phyloP scores from a whole-genome alignment of 2,888 invertebrate genomes.

The Platynereis dumerilii region DNA sequence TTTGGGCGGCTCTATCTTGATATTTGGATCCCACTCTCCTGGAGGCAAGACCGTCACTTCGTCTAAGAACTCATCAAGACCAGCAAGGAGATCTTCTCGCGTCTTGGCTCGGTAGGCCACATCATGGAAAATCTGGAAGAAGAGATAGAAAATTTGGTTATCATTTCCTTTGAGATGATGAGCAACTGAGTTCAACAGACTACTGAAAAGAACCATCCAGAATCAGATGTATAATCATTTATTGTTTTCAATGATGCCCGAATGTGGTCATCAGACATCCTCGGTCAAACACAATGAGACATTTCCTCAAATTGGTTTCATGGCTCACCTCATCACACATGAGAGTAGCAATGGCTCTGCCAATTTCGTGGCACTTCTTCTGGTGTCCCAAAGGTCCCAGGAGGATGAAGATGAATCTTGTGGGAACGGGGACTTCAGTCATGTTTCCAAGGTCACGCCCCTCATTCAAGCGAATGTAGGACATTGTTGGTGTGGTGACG shows the following conservation, averaged over 20 bases:
- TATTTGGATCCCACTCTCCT: conserved; percentile 80
- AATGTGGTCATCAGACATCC: too few relatives aligned
- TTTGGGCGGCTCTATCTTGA: conserved; percentile 43
- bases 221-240: too few relatives aligned
- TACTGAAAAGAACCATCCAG: too few relatives aligned
- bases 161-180: neutral
- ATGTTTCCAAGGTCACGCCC: conserved; percentile 91
- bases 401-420: conserved; percentile 73
- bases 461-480: conserved; percentile 88
- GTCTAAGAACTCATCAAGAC: conserved; percentile 93
- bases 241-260: too few relatives aligned
- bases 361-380: conserved; percentile 84
- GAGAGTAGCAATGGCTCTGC: conserved; percentile 94
- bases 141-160: neutral
- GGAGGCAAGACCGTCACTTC: conserved; percentile 79
- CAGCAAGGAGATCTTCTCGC: conserved; percentile 85
- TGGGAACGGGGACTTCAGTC: conserved; percentile 89
- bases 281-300: too few relatives aligned
- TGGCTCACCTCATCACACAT: conserved; percentile 89
- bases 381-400: conserved; percentile 46
- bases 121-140: conserved; percentile 45
- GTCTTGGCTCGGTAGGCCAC: conserved; percentile 44
- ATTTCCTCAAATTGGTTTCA: too few relatives aligned
- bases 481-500: conserved; percentile 88
- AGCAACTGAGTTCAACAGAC: too few relatives aligned